Conservation (phyloP, 30 jellyfish, hydroid and myxozoan genomes). For the Rhopilema esculentum region DNA sequence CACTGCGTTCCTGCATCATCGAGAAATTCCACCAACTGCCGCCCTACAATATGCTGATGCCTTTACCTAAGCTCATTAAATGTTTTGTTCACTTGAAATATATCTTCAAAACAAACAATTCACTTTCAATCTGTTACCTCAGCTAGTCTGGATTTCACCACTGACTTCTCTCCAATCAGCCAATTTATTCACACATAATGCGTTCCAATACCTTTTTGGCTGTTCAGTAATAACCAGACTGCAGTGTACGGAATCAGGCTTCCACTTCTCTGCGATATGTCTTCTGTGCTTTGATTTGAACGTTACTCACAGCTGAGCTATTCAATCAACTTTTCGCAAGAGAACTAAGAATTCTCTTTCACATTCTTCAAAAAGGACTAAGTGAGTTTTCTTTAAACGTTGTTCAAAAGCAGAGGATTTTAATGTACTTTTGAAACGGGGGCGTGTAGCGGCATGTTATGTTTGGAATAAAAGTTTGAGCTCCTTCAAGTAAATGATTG, state of each 20-base stretch:
- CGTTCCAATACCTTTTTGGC: neutral
- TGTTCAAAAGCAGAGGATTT: neutral
- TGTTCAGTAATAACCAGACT: neutral
- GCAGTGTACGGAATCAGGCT: neutral
- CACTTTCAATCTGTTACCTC: neutral
- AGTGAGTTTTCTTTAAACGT: neutral
- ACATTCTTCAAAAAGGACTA: neutral
- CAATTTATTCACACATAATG: neutral
- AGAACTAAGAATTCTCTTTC: too few species aligned
- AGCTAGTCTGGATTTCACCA: neutral
- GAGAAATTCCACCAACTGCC: too few species aligned
- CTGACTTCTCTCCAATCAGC: neutral
- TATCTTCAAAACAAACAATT: neutral
- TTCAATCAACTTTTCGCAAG: too few species aligned
- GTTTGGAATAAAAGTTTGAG: neutral
- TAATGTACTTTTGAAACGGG: neutral
- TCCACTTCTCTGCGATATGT: too few species aligned
- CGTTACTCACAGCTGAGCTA: too few species aligned
- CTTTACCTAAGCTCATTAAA: too few species aligned
- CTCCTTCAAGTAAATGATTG: neutral
- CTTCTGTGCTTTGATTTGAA: too few species aligned
- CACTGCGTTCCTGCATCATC: too few species aligned
- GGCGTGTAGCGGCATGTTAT: neutral
- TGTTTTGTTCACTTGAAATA: neutral
- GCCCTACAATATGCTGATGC: too few species aligned